These are phyloP conservation scores for Climacteris rufus DNA, from an alignment of 2,113 vertebrate species.

Conservation along the genomic window DNA sequence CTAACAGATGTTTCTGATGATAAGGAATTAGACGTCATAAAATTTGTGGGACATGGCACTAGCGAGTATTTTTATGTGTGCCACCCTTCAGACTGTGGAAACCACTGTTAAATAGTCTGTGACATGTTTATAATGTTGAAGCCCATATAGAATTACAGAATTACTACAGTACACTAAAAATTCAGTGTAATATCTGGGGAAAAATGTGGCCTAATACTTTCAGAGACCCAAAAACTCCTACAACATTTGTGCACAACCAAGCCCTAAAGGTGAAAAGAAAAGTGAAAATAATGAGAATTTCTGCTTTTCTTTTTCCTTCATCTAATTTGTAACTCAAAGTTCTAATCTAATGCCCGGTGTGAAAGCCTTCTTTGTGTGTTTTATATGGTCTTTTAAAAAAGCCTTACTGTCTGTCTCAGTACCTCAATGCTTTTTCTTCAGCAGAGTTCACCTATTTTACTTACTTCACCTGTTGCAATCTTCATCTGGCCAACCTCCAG, in stretches of 20 bases:
- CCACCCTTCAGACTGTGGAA: neutral
- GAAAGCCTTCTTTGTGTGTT: neutral
- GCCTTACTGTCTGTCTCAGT: neutral
- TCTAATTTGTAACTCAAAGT: neutral
- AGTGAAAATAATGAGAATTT: neutral
- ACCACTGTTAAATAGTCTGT: neutral
- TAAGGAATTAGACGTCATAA: constrained; percentile 1
- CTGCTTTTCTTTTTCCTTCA: neutral
- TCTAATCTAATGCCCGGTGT: neutral
- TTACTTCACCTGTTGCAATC: neutral
- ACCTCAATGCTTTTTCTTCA: neutral
- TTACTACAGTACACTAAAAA: neutral
- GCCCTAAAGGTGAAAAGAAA: neutral
- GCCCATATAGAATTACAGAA: neutral
- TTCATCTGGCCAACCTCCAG: accelerated
- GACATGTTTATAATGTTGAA: neutral
- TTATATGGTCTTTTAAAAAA: neutral
- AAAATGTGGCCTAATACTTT: neutral
- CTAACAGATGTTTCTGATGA: neutral
- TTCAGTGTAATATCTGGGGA: neutral
- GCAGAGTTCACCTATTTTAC: neutral
- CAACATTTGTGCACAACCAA: neutral
- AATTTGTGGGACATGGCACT: neutral
- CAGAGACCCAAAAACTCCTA: neutral
- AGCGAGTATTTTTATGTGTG: neutral